Base-by-base conservation (phyloP, 2,797 vertebrate species). In the Lagodon rhomboides region DNA sequence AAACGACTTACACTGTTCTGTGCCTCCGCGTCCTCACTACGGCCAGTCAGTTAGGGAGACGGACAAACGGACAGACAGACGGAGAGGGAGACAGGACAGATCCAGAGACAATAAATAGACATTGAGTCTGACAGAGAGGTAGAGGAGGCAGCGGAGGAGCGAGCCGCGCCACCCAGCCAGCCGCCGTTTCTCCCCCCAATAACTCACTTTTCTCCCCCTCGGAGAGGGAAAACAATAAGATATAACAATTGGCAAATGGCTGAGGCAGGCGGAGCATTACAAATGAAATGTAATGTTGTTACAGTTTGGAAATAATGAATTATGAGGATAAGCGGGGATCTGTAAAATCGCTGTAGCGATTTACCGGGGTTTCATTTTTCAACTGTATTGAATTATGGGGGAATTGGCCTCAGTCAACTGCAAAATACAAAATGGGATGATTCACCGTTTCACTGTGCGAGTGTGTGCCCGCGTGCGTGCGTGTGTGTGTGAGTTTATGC, bases 241-340 rank as follows among this genome's bases (percentile, higher is more conserved):
- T 90, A 91, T 89, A 93, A 91, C 92, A 91, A 93, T 91, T 90
- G 88, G 90, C 84, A 92, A 93, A 93, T 90, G 90, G 91, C 87
- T 88, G 88, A 90, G 91, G 87, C 91, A 93, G 90, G 86, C 89
- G 20, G 88, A 92, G 92, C 92, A 91, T 93, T 86, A 87, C 93
- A 93, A 92, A 93, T 94, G 90, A 93, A 93, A 92, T 91, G 92
- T 92, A 93, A 94, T 92, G 87, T 92, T 91, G 89, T 92, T 92
- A 89, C 86, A 92, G 83, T 92, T 92, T 93, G 89, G 92, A 93
- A 92, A 93, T 92, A 93, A 91, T 93, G 89, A 94, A 92, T 94
- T 93, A 93, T 91, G 90, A 91, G 85, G 87, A 91, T 93, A 92
- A 92, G 89, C 88, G 73, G 91, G 90, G 92, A 92, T 91, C 91